Conservation (phyloP, 92 coral and sea anemone genomes). For the Pocillopora meandrina region DNA sequence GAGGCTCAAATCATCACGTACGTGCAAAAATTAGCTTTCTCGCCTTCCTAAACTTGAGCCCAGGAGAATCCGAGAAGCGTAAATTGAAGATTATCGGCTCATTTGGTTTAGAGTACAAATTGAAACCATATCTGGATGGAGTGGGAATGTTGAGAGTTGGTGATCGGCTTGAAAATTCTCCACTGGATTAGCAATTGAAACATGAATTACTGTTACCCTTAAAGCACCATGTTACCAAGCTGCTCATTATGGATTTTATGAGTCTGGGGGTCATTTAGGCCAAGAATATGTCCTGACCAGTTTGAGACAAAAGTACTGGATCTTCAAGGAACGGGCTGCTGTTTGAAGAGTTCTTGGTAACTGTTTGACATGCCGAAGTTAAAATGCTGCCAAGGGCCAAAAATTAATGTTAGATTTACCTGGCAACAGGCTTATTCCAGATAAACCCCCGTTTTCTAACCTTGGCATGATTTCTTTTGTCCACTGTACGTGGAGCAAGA, state of each 20-base stretch:
- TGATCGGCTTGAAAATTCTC: conserved; percentile 31
- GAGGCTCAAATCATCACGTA: too few species aligned
- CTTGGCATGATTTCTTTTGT: too few species aligned
- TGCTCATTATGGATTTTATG: conserved; percentile 33
- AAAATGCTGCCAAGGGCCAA: too few species aligned
- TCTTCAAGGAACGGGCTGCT: conserved; percentile 43
- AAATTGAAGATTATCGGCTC: background rate
- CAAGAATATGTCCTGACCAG: conserved; percentile 41
- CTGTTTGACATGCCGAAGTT: too few species aligned
- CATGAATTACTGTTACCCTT: too few species aligned
- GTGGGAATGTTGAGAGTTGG: conserved; percentile 44
- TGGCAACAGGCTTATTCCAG: too few species aligned
- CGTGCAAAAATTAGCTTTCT: too few species aligned
- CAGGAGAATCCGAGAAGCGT: conserved; percentile 17
- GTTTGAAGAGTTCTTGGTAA: conserved; percentile 38
- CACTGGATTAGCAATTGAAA: too few species aligned
- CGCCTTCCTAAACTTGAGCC: background rate
- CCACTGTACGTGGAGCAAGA: too few species aligned
- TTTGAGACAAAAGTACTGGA: background rate
- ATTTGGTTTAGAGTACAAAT: conserved; percentile 15
- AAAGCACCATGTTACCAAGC: too few species aligned
- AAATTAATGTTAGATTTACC: too few species aligned
- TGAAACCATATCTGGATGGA: conserved; percentile 39
- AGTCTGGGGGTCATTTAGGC: conserved; percentile 48
- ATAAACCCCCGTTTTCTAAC: too few species aligned